Conservation (phyloP, 2,797 vertebrate species). For the Anolis apletophallus region DNA sequence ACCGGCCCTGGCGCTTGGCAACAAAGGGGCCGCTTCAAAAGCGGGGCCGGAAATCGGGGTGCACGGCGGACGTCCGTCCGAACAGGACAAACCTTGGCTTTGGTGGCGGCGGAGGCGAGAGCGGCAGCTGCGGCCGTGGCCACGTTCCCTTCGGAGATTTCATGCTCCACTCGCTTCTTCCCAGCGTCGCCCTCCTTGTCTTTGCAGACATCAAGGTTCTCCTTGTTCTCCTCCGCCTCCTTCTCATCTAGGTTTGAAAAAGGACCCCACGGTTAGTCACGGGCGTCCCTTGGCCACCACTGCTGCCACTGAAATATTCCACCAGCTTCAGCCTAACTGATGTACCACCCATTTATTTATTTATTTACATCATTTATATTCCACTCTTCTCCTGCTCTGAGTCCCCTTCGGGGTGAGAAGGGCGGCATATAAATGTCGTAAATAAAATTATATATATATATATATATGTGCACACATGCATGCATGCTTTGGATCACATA, state of each 20-base stretch:
- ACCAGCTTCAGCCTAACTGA: accelerated
- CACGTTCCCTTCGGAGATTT: slow-evolving; percentile 95
- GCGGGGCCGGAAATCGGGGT: slow-evolving; percentile 17
- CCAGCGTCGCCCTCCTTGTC: slow-evolving; percentile 86
- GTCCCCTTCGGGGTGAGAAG: too few species aligned
- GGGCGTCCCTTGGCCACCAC: background rate
- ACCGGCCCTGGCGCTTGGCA: accelerated
- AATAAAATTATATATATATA: too few species aligned
- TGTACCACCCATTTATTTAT: accelerated
- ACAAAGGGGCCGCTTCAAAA: background rate
- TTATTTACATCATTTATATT: too few species aligned
- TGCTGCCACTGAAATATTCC: accelerated
- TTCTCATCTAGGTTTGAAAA: slow-evolving; percentile 76
- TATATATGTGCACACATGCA: too few species aligned
- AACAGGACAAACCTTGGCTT: slow-evolving; percentile 89
- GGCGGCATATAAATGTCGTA: too few species aligned
- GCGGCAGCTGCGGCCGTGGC: slow-evolving; percentile 96
- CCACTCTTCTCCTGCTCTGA: too few species aligned
- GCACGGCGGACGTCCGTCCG: background rate
- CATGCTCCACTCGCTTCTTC: slow-evolving; percentile 91
- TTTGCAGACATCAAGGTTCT: slow-evolving; percentile 82
- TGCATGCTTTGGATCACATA: too few species aligned
- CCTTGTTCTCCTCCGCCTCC: slow-evolving; percentile 90
- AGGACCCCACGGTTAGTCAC: background rate
- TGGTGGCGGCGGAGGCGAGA: slow-evolving; percentile 95